These are phyloP conservation scores for Coptodon bakossiorum DNA, from an alignment of 2,113 vertebrate genomes.

Conservation along the genomic window DNA sequence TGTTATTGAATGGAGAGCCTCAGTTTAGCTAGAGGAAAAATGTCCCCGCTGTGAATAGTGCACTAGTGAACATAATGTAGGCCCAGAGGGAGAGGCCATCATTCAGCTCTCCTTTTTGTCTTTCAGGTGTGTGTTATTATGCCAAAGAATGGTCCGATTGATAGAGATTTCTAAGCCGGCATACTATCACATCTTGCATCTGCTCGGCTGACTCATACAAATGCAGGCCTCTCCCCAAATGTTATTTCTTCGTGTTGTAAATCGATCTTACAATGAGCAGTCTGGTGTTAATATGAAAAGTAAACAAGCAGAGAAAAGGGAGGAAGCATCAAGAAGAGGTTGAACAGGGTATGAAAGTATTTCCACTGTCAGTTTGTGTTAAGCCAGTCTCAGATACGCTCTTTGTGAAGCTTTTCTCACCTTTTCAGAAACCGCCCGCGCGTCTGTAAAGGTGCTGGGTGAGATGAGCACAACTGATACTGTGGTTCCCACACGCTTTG, in stretches of 20 bases:
- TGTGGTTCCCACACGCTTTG: slow-evolving; percentile 66
- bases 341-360: slow-evolving; percentile 39
- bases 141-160: slow-evolving; percentile 38
- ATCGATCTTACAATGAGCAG: slow-evolving; percentile 34
- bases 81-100: slow-evolving; percentile 26
- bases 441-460: slow-evolving; percentile 59
- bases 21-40: slow-evolving; percentile 27
- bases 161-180: slow-evolving; percentile 43
- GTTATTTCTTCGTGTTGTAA: slow-evolving; percentile 29
- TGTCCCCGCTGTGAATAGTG: slow-evolving; percentile 12
- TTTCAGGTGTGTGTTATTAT: slow-evolving; percentile 43
- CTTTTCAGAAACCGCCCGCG: slow-evolving; percentile 62
- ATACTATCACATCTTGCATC: slow-evolving; percentile 17
- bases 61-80: slow-evolving; percentile 17
- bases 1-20: slow-evolving; percentile 39
- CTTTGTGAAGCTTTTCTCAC: slow-evolving; percentile 66
- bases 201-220: slow-evolving; percentile 24
- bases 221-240: slow-evolving; percentile 1
- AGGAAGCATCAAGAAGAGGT: slow-evolving; percentile 7
- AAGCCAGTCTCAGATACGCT: slow-evolving; percentile 48
- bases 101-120: slow-evolving; percentile 39
- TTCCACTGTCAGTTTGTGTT: slow-evolving; percentile 64
- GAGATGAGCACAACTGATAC: slow-evolving; percentile 67
- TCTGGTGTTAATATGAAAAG: slow-evolving; percentile 9
- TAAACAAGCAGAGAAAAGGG: slow-evolving; percentile 26